Conservation (phyloP, 1,140 invertebrate species). For the Orchesella cincta region DNA sequence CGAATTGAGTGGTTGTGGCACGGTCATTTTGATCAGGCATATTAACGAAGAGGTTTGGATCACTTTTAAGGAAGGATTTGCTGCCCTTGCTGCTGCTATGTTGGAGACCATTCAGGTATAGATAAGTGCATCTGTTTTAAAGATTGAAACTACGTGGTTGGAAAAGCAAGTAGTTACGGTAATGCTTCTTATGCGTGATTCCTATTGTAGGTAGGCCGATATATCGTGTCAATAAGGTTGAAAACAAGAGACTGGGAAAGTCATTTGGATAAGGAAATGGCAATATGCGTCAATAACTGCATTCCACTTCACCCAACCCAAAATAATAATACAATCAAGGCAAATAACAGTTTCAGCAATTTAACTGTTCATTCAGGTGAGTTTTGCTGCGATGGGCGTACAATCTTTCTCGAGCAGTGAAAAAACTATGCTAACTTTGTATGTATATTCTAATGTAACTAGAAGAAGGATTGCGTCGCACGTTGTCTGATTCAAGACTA, state of each 20-base stretch:
- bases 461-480: constrained; percentile 24
- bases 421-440: not conserved
- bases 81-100: constrained; percentile 73
- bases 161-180: not conserved
- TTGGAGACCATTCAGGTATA: constrained; percentile 52
- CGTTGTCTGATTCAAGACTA: constrained; percentile 13
- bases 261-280: constrained; percentile 77
- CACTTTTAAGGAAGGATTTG: constrained; percentile 82
- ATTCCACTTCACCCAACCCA: constrained; percentile 63
- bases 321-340: constrained; percentile 38
- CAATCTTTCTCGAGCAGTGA: not conserved
- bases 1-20: constrained; percentile 74
- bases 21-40: constrained; percentile 86
- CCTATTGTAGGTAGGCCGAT: constrained; percentile 66
- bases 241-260: constrained; percentile 83
- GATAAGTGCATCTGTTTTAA: not conserved
- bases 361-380: constrained; percentile 14
- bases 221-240: constrained; percentile 70
- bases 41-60: constrained; percentile 86
- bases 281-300: constrained; percentile 79
- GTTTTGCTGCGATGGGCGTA: not conserved
- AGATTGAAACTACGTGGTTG: not conserved
- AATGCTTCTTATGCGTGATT: constrained; percentile 43
- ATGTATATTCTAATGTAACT: not conserved
- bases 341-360: not conserved